Conservation (phyloP, 2,797 vertebrate genomes). For the Mormyrops boulengeri region DNA sequence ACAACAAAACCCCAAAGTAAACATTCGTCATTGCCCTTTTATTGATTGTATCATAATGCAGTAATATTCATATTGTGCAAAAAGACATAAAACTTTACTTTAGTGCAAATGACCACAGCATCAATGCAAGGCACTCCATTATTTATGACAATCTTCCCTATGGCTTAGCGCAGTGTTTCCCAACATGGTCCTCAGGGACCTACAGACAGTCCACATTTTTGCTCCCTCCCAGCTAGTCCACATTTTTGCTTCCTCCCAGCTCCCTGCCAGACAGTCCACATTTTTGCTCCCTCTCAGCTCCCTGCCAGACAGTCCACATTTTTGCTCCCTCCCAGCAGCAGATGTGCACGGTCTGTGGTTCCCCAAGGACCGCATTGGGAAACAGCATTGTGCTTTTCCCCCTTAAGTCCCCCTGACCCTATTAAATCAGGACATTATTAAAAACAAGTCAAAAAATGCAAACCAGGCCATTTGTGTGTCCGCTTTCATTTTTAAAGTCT, state of each 20-base stretch:
- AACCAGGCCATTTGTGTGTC: background rate
- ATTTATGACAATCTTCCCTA: slow-evolving; percentile 19
- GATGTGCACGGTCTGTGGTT: background rate
- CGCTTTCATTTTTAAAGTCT: background rate
- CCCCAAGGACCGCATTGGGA: background rate
- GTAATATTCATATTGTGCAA: slow-evolving; percentile 49
- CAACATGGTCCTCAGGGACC: background rate
- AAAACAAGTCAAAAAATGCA: slow-evolving; percentile 17
- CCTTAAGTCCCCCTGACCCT: slow-evolving; percentile 7
- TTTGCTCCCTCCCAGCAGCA: background rate
- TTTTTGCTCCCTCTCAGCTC: background rate
- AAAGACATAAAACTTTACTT: slow-evolving; percentile 36
- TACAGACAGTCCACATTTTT: background rate
- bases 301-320: background rate
- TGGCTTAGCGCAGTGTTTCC: background rate
- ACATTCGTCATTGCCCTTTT: slow-evolving; percentile 26
- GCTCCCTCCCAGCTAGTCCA: background rate
- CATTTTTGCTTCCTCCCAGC: background rate
- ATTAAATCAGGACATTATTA: slow-evolving; percentile 14
- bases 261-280: background rate
- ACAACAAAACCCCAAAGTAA: background rate
- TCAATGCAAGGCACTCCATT: slow-evolving; percentile 37
- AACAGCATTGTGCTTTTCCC: slow-evolving; percentile 17
- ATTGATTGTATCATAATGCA: slow-evolving; percentile 47
- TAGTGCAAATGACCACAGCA: slow-evolving; percentile 43